phyloP scores from a whole-genome alignment of 2,113 vertebrate genomes.

The Lophotis ruficrista region DNA sequence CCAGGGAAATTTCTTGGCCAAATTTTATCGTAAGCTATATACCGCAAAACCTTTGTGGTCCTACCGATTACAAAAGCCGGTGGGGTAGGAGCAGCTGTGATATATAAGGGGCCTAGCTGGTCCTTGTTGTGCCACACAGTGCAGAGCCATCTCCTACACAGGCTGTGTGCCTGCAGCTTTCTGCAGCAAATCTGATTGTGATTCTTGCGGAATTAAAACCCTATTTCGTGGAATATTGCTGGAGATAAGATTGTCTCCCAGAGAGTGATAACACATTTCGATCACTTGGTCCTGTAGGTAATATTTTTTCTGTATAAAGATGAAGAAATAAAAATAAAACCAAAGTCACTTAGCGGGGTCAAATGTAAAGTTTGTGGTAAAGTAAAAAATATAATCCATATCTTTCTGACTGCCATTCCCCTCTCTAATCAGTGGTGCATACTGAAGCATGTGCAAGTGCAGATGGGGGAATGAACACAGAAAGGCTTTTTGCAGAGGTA shows the following conservation, averaged over 20 bases:
- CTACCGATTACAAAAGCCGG: rapidly evolving
- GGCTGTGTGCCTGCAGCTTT: background rate
- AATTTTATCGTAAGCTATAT: background rate
- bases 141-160: background rate
- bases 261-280: background rate
- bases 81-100: background rate
- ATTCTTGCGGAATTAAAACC: background rate
- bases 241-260: background rate
- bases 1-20: background rate
- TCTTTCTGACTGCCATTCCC: background rate
- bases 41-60: background rate
- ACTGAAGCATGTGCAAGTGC: background rate
- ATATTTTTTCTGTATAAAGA: background rate
- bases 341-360: background rate
- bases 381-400: background rate
- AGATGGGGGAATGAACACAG: background rate
- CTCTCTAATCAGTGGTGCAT: background rate
- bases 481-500: background rate
- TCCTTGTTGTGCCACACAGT: background rate
- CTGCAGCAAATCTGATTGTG: background rate
- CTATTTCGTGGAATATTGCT: background rate
- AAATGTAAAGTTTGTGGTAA: background rate
- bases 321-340: background rate
- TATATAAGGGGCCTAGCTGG: background rate
- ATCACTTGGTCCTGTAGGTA: background rate